Conservation (phyloP, 1,140 invertebrate species). For the Drosophila tropicalis region DNA sequence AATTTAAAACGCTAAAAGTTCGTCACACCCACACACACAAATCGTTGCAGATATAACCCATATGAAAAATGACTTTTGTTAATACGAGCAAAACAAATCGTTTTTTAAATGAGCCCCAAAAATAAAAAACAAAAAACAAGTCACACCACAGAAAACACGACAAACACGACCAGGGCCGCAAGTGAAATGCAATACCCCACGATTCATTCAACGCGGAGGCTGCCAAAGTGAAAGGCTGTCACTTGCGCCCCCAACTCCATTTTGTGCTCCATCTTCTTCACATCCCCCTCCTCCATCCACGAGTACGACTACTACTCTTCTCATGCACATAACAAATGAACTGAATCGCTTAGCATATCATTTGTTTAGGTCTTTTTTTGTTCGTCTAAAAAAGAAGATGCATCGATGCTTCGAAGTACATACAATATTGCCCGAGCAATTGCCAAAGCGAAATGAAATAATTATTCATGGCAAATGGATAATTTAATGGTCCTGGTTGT, state of each 20-base stretch:
- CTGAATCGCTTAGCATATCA: slow-evolving; percentile 68
- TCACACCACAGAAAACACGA: slow-evolving; percentile 32
- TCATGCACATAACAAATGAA: slow-evolving; percentile 64
- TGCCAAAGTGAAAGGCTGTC: slow-evolving; percentile 68
- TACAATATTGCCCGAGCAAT: slow-evolving; percentile 29
- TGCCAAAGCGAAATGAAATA: slow-evolving; percentile 38
- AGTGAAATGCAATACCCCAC: slow-evolving; percentile 77
- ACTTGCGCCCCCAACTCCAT: slow-evolving; percentile 35
- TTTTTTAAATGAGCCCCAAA: slow-evolving; percentile 66
- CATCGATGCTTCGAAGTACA: slow-evolving; percentile 9
- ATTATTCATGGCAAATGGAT: slow-evolving; percentile 39
- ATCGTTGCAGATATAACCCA: slow-evolving; percentile 49
- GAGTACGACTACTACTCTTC: too few relatives aligned
- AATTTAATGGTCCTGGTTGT: neutral
- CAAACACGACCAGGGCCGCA: slow-evolving; percentile 37
- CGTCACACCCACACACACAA: slow-evolving; percentile 25
- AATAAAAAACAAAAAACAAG: slow-evolving; percentile 39
- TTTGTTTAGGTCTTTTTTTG: slow-evolving; percentile 47
- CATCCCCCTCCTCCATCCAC: neutral
- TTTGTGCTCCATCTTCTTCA: neutral
- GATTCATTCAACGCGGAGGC: slow-evolving; percentile 38
- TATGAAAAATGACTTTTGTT: slow-evolving; percentile 75
- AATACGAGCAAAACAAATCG: slow-evolving; percentile 75
- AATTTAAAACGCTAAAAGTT: slow-evolving; percentile 60
- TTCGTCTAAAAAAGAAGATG: neutral